A percentile compares a stretch with the other conserved stretches of the same genome.
Conservation (phyloP, 1,140 invertebrate genomes). For the Andricus grossulariae region DNA sequence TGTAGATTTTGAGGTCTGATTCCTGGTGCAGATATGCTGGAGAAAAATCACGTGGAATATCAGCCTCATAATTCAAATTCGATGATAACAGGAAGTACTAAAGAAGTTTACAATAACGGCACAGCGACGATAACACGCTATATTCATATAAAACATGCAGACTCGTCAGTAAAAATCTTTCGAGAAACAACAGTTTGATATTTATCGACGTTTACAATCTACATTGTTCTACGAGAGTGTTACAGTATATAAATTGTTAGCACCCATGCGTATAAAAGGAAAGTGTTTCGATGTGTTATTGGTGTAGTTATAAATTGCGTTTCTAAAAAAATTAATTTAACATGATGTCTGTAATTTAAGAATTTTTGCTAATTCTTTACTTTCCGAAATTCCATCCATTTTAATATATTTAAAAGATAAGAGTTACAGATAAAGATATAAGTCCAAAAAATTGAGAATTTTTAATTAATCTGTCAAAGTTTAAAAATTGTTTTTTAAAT, state of each 20-base stretch:
- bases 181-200: constrained; percentile 77
- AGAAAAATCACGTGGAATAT: constrained; percentile 54
- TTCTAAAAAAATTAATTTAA: constrained; percentile 22
- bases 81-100: constrained; percentile 48
- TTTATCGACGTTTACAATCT: constrained; percentile 32
- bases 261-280: constrained; percentile 8
- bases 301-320: constrained; percentile 56
- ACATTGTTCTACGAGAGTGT: constrained; percentile 22
- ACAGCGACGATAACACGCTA: constrained; percentile 74
- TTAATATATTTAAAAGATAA: too few species aligned
- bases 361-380: too few species aligned
- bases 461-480: background rate
- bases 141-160: constrained; percentile 75
- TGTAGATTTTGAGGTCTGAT: constrained; percentile 33
- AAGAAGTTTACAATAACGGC: constrained; percentile 58
- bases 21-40: constrained; percentile 63
- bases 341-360: background rate
- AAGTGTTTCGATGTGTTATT: constrained; percentile 53
- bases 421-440: too few species aligned
- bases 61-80: constrained; percentile 51
- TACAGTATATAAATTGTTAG: constrained; percentile 41
- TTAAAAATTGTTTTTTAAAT: constrained; percentile 27
- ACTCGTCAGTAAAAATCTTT: constrained; percentile 76
- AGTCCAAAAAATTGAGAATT: too few species aligned
- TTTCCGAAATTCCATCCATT: too few species aligned